These are phyloP conservation scores for Adrianichthys oophorus DNA, from an alignment of 2,797 vertebrate genomes.

Conservation along the genomic window DNA sequence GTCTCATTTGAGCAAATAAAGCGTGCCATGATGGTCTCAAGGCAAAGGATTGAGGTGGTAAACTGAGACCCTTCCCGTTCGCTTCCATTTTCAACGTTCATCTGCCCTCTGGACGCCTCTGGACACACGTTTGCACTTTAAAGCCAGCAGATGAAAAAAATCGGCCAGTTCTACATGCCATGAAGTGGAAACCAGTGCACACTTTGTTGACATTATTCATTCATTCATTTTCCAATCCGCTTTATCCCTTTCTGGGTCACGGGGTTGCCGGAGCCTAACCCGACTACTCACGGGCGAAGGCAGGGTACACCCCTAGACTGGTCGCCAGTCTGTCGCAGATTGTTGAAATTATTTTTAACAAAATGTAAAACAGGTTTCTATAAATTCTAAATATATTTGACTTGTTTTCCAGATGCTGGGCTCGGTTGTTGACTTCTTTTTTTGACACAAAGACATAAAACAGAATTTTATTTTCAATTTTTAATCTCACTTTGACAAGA, in stretches of 20 bases:
- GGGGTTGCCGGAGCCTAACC: no score
- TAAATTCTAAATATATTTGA: conserved; percentile 36
- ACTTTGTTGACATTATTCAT: conserved; percentile 6
- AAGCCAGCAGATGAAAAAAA: conserved; percentile 3
- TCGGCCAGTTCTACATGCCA: conserved; percentile 3
- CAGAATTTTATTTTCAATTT: not conserved
- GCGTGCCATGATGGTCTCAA: conserved; percentile 82
- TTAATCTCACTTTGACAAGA: no score
- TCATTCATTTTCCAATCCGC: no score
- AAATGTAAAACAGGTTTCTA: conserved; percentile 31
- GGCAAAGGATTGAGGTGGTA: conserved; percentile 70
- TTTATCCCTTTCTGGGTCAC: no score
- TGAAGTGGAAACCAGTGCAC: conserved; percentile 23
- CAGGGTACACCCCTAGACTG: no score
- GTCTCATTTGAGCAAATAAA: conserved; percentile 89
- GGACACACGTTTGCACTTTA: conserved; percentile 34
- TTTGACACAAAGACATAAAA: conserved; percentile 1
- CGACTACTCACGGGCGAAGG: no score
- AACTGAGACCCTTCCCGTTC: conserved; percentile 30
- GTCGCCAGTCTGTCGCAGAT: no score
- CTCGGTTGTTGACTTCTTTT: conserved; percentile 3
- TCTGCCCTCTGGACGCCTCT: conserved; percentile 8
- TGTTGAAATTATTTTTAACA: conserved; percentile 9
- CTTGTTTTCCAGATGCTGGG: conserved; percentile 34
- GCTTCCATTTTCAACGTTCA: conserved; percentile 9